Conservation (phyloP, 2,888 invertebrate species). For the Agapostemon virescens region DNA sequence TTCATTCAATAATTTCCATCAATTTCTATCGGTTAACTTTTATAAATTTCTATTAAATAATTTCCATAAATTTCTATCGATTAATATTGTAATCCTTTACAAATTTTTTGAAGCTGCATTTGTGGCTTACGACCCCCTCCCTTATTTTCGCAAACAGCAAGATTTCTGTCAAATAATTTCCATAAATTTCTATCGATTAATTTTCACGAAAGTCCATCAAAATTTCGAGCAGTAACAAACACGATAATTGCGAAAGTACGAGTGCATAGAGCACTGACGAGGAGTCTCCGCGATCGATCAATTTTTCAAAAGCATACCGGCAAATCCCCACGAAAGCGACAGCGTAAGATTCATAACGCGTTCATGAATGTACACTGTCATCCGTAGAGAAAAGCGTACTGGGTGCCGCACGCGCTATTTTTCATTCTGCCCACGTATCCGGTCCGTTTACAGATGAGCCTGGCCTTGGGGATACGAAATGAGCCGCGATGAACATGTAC, state of each 20-base stretch:
- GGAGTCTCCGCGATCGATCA: background rate
- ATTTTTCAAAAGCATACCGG: background rate
- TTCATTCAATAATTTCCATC: too few species aligned
- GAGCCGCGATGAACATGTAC: background rate
- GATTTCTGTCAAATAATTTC: too few species aligned
- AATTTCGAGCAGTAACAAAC: too few species aligned
- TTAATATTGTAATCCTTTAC: too few species aligned
- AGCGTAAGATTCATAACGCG: background rate
- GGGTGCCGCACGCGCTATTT: background rate
- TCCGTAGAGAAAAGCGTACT: background rate
- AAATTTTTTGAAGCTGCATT: too few species aligned
- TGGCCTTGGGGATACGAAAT: slow-evolving; percentile 17
- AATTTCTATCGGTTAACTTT: too few species aligned
- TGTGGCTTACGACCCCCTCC: too few species aligned
- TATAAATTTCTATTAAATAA: too few species aligned
- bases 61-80: too few species aligned
- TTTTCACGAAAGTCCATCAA: too few species aligned
- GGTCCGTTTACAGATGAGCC: slow-evolving; percentile 7
- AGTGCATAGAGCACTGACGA: background rate
- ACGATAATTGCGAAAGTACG: background rate
- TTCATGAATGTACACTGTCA: slow-evolving; percentile 8
- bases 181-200: too few species aligned
- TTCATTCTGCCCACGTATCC: slow-evolving; percentile 12
- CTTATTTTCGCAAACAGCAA: too few species aligned
- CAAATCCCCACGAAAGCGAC: background rate